Percentiles rank a stretch among this genome's conserved stretches.
These are phyloP conservation scores for Ophioderma brevispina DNA, from an alignment of 35 echinoderm and acorn worm genomes.

Conservation along the genomic window DNA sequence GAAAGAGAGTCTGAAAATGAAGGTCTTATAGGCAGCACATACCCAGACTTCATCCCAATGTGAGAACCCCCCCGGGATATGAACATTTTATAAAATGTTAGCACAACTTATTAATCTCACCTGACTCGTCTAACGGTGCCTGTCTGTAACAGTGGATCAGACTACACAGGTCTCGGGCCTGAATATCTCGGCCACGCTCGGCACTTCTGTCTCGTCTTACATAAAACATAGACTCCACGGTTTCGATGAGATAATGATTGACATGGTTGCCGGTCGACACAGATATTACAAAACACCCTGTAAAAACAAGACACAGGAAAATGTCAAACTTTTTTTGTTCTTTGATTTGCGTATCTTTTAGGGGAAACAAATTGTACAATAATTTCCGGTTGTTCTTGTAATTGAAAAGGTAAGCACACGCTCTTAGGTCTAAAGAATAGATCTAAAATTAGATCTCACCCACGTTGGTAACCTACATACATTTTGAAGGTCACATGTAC, in stretches of 20 bases:
- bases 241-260: slow-evolving; percentile 96
- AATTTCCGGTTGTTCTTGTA: background rate
- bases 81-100: no score
- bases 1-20: no score
- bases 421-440: no score
- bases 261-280: slow-evolving; percentile 82
- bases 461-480: no score
- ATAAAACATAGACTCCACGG: slow-evolving; percentile 95
- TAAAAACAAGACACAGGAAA: slow-evolving; percentile 17
- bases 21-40: no score
- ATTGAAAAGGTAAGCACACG: background rate
- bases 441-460: no score
- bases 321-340: background rate
- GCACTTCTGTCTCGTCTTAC: slow-evolving; percentile 81
- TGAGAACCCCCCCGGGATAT: no score
- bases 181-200: slow-evolving; percentile 87
- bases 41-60: no score
- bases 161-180: slow-evolving; percentile 83
- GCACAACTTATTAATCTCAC: slow-evolving; percentile 46
- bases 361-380: background rate
- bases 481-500: no score
- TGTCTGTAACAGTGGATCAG: slow-evolving; percentile 84
- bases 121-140: slow-evolving; percentile 86
- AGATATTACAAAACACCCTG: slow-evolving; percentile 95
- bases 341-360: background rate